Evolutionary conservation across 2,113 vertebrate genomes (phyloP).

Genomic region (Monopterus albus): DNA sequence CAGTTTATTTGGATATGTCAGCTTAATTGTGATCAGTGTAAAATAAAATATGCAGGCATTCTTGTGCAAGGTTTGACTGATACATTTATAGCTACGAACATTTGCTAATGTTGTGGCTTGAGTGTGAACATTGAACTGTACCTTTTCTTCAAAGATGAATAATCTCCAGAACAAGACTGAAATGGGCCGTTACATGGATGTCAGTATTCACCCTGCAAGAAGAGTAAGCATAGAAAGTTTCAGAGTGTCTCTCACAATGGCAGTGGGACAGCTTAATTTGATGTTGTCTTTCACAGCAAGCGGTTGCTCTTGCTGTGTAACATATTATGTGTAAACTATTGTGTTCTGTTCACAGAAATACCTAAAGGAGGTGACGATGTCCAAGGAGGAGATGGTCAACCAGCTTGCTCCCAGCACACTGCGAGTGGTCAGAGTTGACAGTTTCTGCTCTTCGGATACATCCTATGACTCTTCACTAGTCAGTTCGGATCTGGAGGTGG

Average conservation of each 20-base stretch:
- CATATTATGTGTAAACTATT: no score
- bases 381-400: slow-evolving; percentile 53
- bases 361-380: slow-evolving; percentile 64
- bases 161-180: slow-evolving; percentile 65
- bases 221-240: slow-evolving; percentile 70
- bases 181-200: slow-evolving; percentile 81
- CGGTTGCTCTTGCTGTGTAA: no score
- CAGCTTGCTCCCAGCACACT: slow-evolving; percentile 2
- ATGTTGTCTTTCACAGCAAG: no score
- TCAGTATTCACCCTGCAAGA: slow-evolving; percentile 77
- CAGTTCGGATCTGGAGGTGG: slow-evolving; percentile 86
- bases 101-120: slow-evolving; percentile 21
- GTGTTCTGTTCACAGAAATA: slow-evolving; percentile 60
- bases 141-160: slow-evolving; percentile 48
- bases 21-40: neutral
- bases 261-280: no score
- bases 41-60: neutral
- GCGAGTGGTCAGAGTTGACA: slow-evolving; percentile 60
- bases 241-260: no score
- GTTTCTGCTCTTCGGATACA: slow-evolving; percentile 75
- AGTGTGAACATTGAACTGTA: slow-evolving; percentile 45
- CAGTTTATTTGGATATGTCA: neutral
- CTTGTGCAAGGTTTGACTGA: neutral
- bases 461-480: slow-evolving; percentile 76
- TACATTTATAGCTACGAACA: no score